Evolutionary conservation across 2,113 vertebrate genomes (phyloP).

Genomic region (Paralichthys olivaceus): DNA sequence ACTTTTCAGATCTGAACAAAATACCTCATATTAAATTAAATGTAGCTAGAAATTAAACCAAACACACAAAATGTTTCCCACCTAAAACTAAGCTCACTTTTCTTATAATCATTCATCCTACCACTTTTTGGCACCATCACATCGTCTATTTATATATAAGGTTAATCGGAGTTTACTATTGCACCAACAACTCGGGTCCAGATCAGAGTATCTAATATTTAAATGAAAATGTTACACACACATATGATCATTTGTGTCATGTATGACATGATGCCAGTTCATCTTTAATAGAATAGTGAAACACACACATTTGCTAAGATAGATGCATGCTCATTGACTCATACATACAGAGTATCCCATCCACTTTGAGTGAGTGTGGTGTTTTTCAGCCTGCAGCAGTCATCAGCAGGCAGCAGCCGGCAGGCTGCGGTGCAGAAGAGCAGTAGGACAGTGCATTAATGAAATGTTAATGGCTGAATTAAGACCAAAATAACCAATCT

Average conservation of each 20-base stretch:
- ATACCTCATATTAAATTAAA: no score
- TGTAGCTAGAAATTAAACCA: no score
- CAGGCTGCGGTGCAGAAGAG: constrained; percentile 80
- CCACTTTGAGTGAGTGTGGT: constrained; percentile 75
- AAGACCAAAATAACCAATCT: constrained; percentile 95
- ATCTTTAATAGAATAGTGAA: not conserved
- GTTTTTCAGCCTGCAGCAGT: constrained; percentile 73
- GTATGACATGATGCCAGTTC: not conserved
- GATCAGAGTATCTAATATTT: not conserved
- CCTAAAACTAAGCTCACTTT: no score
- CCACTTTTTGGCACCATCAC: no score
- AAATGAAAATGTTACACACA: not conserved
- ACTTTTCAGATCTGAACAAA: not conserved
- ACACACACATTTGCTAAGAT: not conserved
- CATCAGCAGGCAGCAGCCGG: constrained; percentile 88
- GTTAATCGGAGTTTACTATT: not conserved
- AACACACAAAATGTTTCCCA: no score
- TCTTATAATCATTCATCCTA: no score
- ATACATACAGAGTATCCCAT: constrained; percentile 59
- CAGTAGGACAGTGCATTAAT: constrained; percentile 94
- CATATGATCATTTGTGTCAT: no score
- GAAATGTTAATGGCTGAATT: constrained; percentile 99
- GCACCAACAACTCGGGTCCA: not conserved
- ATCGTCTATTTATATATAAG: not conserved
- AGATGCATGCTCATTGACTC: constrained; percentile 18